Evolutionary conservation across 1,140 invertebrate genomes (phyloP).

Genomic region (Cotesia glomerata): DNA sequence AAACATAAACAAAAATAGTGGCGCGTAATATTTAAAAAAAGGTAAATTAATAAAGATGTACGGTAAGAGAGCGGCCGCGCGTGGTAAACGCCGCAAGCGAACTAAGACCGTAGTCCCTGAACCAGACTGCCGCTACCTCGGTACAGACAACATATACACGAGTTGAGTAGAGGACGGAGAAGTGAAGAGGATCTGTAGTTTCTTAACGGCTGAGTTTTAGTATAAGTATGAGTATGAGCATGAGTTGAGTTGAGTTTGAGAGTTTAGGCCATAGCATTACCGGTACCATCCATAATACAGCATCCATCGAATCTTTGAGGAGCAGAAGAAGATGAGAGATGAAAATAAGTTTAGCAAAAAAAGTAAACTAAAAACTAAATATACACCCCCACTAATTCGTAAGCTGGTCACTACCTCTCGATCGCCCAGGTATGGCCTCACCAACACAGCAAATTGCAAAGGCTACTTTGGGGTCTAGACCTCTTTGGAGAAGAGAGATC

Average conservation of each 20-base stretch:
- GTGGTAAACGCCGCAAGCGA: slow-evolving; percentile 22
- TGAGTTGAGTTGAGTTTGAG: too few relatives aligned
- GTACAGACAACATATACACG: background rate
- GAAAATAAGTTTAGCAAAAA: background rate
- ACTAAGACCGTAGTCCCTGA: slow-evolving; percentile 13
- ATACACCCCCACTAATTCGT: slow-evolving; percentile 9
- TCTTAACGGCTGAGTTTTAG: too few relatives aligned
- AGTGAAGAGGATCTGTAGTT: background rate
- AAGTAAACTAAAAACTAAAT: background rate
- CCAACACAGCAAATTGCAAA: too few relatives aligned
- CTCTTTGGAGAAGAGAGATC: too few relatives aligned
- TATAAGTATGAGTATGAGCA: background rate
- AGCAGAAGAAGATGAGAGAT: background rate
- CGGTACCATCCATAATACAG: too few relatives aligned
- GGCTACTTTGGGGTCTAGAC: too few relatives aligned
- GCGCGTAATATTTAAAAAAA: background rate
- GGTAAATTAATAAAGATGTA: background rate
- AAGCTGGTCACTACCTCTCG: background rate
- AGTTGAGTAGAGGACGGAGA: background rate
- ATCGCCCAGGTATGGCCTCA: background rate
- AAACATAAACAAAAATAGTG: background rate
- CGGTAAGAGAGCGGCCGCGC: slow-evolving; percentile 9
- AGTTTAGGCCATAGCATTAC: too few relatives aligned
- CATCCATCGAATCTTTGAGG: background rate
- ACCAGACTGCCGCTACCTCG: slow-evolving; percentile 12